Conservation (phyloP, 1,140 invertebrate genomes). For the Cherax destructor region DNA sequence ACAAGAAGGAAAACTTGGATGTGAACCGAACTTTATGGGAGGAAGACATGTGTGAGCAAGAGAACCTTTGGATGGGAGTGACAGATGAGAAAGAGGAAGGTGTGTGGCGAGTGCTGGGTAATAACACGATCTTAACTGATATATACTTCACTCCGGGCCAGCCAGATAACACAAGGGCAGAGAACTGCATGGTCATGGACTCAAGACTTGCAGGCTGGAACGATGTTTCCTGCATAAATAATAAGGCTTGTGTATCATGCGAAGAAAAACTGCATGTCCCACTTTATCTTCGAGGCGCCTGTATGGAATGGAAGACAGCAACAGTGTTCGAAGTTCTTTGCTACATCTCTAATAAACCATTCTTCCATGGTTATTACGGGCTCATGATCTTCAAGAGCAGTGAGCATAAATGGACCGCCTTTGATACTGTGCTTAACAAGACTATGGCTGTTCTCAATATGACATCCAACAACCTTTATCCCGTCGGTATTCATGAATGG, state of each 20-base stretch:
- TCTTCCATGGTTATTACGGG: constrained; percentile 40
- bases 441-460: neutral
- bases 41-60: constrained; percentile 4
- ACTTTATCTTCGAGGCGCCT: constrained; percentile 5
- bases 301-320: neutral
- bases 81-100: constrained; percentile 50
- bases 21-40: constrained; percentile 2
- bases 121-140: neutral
- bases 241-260: constrained; percentile 1
- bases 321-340: constrained; percentile 21
- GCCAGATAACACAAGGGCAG: constrained; percentile 25
- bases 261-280: neutral
- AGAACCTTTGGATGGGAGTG: constrained; percentile 27
- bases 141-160: constrained; percentile 24
- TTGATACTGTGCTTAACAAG: neutral
- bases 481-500: neutral
- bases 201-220: neutral
- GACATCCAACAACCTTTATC: neutral
- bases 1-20: neutral
- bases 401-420: neutral
- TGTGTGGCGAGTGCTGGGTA: constrained; percentile 3
- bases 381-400: constrained; percentile 4
- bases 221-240: neutral
- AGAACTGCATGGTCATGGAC: constrained; percentile 41
- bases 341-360: neutral